These are phyloP conservation scores for Macroglossus sobrinus DNA, from an alignment of 2,113 vertebrate species.

Conservation along the genomic window DNA sequence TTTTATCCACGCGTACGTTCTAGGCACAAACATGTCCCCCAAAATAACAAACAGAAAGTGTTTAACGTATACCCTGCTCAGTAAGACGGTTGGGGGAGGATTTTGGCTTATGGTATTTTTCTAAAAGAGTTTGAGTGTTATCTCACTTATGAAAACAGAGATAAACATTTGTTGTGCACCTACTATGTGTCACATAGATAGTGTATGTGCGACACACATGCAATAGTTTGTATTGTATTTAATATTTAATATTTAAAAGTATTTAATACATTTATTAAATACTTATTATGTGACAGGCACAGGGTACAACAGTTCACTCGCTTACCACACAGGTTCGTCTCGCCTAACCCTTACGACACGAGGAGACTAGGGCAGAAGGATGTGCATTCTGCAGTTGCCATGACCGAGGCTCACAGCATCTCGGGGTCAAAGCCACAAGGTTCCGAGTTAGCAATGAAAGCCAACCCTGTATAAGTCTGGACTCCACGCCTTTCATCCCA, in stretches of 20 bases:
- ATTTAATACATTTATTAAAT: neutral
- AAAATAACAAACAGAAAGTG: neutral
- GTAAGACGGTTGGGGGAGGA: neutral
- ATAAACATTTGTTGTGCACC: neutral
- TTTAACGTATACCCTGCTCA: too few species aligned
- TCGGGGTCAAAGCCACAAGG: neutral
- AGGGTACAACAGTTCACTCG: neutral
- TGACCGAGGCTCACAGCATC: neutral
- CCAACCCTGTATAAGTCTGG: neutral
- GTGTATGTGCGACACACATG: rapidly evolving
- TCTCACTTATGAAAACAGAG: neutral
- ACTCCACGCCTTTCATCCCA: rapidly evolving
- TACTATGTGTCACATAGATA: rapidly evolving
- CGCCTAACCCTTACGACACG: neutral
- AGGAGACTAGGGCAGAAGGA: neutral
- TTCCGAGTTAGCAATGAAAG: neutral
- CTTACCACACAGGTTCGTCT: neutral
- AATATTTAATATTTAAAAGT: too few species aligned
- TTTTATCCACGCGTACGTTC: neutral
- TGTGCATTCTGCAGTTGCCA: neutral
- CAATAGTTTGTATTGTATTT: too few species aligned
- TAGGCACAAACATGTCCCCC: neutral
- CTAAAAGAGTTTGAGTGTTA: neutral
- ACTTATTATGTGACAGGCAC: neutral
- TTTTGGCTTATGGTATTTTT: neutral